These are phyloP conservation scores for Protobothrops mucrosquamatus DNA, from an alignment of 2,113 vertebrate species.

Conservation along the genomic window DNA sequence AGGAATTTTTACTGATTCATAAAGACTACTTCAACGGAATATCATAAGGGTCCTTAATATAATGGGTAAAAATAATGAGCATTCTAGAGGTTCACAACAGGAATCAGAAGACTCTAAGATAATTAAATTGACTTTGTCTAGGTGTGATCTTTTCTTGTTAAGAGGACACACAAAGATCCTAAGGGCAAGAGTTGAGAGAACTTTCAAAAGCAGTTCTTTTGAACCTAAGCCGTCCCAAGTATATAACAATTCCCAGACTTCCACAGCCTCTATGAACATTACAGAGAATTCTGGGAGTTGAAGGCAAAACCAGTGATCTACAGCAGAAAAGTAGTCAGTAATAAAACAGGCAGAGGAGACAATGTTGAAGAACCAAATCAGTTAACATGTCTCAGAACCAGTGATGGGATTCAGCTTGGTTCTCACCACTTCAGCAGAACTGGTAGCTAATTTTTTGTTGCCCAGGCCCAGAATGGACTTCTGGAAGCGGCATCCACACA, in stretches of 20 bases:
- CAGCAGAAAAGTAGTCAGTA: background rate
- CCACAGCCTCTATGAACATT: background rate
- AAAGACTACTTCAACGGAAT: background rate
- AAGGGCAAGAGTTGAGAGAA: background rate
- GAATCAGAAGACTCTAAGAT: background rate
- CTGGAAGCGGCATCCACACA: no score
- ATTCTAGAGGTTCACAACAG: background rate
- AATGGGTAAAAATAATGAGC: constrained; percentile 15
- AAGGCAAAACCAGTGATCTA: background rate
- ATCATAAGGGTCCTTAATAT: constrained; percentile 13
- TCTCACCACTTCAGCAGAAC: no score
- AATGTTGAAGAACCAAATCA: background rate
- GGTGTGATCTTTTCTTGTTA: background rate
- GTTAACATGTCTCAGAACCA: no score
- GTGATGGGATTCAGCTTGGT: no score
- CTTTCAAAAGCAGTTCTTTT: background rate
- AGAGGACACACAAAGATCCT: background rate
- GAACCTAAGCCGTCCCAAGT: background rate
- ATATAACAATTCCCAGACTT: background rate
- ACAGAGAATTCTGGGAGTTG: background rate
- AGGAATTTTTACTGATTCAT: background rate
- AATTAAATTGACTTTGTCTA: background rate
- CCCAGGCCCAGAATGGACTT: no score
- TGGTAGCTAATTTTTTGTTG: no score
- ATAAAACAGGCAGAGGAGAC: background rate